Base-by-base conservation (phyloP, 1,140 invertebrate genomes). In the Holotrichia oblita region DNA sequence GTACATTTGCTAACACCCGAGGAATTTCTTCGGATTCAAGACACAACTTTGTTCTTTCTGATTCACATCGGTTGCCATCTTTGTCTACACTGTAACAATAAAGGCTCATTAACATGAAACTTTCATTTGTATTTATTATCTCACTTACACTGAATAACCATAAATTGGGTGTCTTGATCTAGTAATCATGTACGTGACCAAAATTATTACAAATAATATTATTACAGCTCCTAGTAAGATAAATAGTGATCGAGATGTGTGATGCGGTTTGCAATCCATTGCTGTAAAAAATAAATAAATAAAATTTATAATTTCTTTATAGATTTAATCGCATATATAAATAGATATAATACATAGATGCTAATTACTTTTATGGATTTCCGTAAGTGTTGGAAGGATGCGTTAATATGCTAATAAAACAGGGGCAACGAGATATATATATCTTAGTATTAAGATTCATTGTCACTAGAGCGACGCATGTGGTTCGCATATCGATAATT, bases 151-250 rank as follows among this genome's bases (percentile, higher is more conserved):
- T 85, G 94, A 91, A 85, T 98, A 98, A 42, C 96, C 96, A 80
- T 92, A 90, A 77, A 93, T 91, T 84, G 93, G 93, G 83, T 91
- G 94, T 84, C 94, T 91, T 84, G 93, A 91, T 81, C 97, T 93
- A 64, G 95, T 97, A 83, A 98, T 92, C 44, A 99, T 89, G 88
- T 99, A 99, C 22, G 95, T 96, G 81, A 96, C 91, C 69, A 99
- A 90, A 34, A 99, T 96, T 76, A 98, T 92, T 14, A 98, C 87
- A 74, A 99, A 96, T 69, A 99, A 89, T 61, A 94, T 95, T 59
- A 99, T 88, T 61, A 95, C 94, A 86, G 94, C 95, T 2, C 98
- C 98, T 73, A 99, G 97, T 73, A 95, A 96, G 84, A 99, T 98
- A 17, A 97, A 97, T 48, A 99, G 96, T 64, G 96, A 91, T 8